Percentiles rank a stretch among this genome's conserved stretches.
Evolutionary conservation across 2,797 vertebrate species (phyloP).

Genomic region (Echeneis naucrates): DNA sequence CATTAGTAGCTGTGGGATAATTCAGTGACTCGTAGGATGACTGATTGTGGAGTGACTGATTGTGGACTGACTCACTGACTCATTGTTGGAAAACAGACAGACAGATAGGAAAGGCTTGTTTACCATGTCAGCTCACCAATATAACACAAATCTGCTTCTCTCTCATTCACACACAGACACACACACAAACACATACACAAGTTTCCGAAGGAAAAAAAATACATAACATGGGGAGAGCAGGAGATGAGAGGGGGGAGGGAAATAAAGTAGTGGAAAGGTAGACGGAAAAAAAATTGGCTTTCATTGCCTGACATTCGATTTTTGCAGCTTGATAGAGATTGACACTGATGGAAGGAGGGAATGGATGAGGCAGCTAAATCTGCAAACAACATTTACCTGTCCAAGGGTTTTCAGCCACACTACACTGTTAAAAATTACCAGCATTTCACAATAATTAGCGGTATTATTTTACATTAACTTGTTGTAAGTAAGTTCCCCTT

Average conservation of each 20-base stretch:
- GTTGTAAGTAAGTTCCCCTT: too few species aligned
- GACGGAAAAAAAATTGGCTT: conserved; percentile 41
- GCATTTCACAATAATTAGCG: too few species aligned
- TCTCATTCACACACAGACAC: conserved; percentile 33
- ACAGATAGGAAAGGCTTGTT: conserved; percentile 78
- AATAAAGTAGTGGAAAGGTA: conserved; percentile 36
- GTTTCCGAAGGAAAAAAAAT: conserved; percentile 10
- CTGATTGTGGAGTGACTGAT: conserved; percentile 78
- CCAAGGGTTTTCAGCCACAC: conserved; percentile 30
- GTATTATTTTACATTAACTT: too few species aligned
- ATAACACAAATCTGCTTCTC: conserved; percentile 66
- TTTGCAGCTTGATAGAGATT: conserved; percentile 34
- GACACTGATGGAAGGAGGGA: conserved; percentile 11
- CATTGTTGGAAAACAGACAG: conserved; percentile 79
- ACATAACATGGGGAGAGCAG: conserved; percentile 41
- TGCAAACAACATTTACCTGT: conserved; percentile 48
- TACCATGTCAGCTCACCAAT: conserved; percentile 74
- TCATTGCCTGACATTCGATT: conserved; percentile 44
- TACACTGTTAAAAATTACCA: too few species aligned
- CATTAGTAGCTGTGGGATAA: conserved; percentile 86
- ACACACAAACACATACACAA: conserved; percentile 14
- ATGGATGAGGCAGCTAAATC: conserved; percentile 23
- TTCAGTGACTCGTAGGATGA: conserved; percentile 83
- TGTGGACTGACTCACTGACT: conserved; percentile 82
- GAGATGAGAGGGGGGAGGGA: conserved; percentile 47